Base-by-base conservation (phyloP, 2,888 invertebrate species). In the Tenthredo amoena region DNA sequence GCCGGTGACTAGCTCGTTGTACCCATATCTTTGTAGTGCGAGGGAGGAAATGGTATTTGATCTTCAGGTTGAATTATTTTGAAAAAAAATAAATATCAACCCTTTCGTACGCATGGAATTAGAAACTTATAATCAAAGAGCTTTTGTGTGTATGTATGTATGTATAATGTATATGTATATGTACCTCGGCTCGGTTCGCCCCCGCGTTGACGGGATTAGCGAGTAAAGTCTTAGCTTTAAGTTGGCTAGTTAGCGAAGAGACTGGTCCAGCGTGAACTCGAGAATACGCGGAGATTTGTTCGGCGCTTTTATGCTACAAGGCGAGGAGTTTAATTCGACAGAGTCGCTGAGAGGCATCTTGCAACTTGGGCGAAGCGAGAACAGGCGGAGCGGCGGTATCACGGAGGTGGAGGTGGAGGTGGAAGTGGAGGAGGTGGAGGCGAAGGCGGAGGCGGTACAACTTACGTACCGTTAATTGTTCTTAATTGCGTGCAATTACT, bases 401-500 rank as follows among this genome's bases (percentile, higher is more conserved):
- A 37, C 34, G 71, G 34, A 31, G 34, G 15, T 21, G 79, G 34
- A 50, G 77, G 55, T 2, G 50, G 18, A 43, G 26, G 21, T n/a
- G 62, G 10, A 10, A 10, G 10, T 1, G 40, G 10, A 2, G 40
- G 68, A 65, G 68, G 21, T 1, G n/a, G 71, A 43, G 62, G 31
- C 5, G 47, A 12, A 71, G 68, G 55, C 12, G 77, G 50, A 50
- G 77, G 81, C 58, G 81, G 81, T 40, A 77, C 85, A 71, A 85
- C 85, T 85, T 82, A 82, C 72, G 81, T 85, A 71, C 71, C 89
- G 91, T 91, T 92, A 92, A 91, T 91, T 91, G 90, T 88, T 89
- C 90, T 91, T 92, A 92, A 92, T 92, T 91, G 90, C 90, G 89
- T 88, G 90, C 91, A 91, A 92, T 92, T 92, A 92, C 90, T 90